Base-by-base conservation (phyloP, 92 coral and sea anemone genomes). In the Virgularia gustaviana region DNA sequence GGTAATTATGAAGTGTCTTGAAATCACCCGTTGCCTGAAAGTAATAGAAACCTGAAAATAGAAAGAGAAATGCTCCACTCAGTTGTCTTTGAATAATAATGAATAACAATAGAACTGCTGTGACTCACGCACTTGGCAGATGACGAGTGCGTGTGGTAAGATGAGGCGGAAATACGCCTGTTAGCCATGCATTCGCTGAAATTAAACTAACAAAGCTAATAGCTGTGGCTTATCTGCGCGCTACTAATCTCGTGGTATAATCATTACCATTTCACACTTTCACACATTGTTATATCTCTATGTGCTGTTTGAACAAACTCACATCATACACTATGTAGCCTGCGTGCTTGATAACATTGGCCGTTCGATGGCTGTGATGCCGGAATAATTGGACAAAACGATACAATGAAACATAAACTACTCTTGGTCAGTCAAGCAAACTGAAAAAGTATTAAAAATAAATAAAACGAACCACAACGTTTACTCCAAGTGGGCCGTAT, bases 401-500 rank as follows among this genome's bases (percentile, higher is more conserved):
- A 68, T 68, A 68, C 75, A 68, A 28, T 68, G 44, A 49, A 55
- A 49, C 61, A 49, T 9, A 64, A 2, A 20, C 36, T 44, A 16
- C 36, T 51, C 55, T 68, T 47, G 20, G 37, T 47, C 23, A 30
- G 38, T 15, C 30, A 66, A 66, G 34, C 20, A 20, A 31, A 31
- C 49, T 27, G 73, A 66, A 60, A 68, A 68, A 49, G 33, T 44
- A 28, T 68, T 49, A 51, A 68, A 51, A 47, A 68, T 68, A 68
- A 68, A 68, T 68, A 68, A 68, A 68, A 68, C 75, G 75, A 68
- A 68, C 75, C 75, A 68, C 75, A 68, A 68, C 75, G 75, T 30
- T 68, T 68, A 31, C 61, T 68, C 75, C 75, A 68, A 68, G 75
- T 36, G 75, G 34, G 75, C 49, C 33, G 75, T 55, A 32, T 27